phyloP scores from a whole-genome alignment of 2,888 invertebrate genomes.

The Lacanobia wlatinum region DNA sequence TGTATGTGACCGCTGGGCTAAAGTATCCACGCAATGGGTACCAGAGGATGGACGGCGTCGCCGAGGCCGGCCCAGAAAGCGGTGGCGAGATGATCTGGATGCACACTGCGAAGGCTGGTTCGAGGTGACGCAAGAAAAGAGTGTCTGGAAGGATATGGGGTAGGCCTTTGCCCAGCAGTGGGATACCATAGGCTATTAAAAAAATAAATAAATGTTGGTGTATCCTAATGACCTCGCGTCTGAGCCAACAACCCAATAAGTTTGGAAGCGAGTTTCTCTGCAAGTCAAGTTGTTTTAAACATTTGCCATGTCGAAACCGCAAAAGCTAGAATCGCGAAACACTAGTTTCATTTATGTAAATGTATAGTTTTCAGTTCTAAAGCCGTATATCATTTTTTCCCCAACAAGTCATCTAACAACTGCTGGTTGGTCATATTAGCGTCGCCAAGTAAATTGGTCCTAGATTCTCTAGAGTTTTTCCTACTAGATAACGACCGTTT shows the following conservation, averaged over 20 bases:
- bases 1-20: no score
- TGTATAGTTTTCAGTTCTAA: constrained; percentile 32
- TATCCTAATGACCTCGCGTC: constrained; percentile 47
- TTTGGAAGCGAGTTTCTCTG: constrained; percentile 15
- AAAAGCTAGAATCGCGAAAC: constrained; percentile 9
- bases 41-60: no score
- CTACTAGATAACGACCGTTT: constrained; percentile 82
- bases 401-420: constrained; percentile 84
- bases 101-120: no score
- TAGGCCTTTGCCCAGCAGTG: no score
- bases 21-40: no score
- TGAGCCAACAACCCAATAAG: constrained; percentile 50
- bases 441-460: constrained; percentile 80
- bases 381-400: constrained; percentile 84
- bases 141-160: no score
- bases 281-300: constrained; percentile 45
- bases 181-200: no score
- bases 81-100: no score
- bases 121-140: no score
- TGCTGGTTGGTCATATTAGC: constrained; percentile 85
- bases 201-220: constrained; percentile 36
- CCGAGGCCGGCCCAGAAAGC: no score
- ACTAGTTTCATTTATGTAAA: constrained; percentile 18
- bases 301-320: constrained; percentile 42
- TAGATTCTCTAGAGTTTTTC: constrained; percentile 74